Evolutionary conservation across 2,113 vertebrate species (phyloP), one percentile per base, ranked within the genome.

Genomic region (Tetraodon nigroviridis): DNA sequence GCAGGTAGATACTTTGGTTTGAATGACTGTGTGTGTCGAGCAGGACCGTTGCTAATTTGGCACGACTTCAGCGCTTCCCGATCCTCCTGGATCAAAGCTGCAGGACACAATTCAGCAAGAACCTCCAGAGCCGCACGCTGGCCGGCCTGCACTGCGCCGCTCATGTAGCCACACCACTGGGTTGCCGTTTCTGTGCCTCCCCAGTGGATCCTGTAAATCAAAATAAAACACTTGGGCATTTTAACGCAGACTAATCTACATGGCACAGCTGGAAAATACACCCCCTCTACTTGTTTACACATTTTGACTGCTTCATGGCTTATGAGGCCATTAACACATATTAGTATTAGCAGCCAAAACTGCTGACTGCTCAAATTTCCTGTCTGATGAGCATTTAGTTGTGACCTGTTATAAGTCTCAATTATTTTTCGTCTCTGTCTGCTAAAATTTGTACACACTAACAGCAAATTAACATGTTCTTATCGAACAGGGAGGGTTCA

Each of bases 141-240:
- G 16, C 90, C 90, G 0, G 89, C 57, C 69, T 92, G 88, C 46
- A 91, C 58, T 0, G 89, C 90, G 2, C 90, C 89, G 5, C 79
- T 84, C 81, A 92, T 84, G 71, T 90, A 91, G 1, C 89, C 89
- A 13, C 89, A 89, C 90, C 90, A 91, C 41, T 66, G 70, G 14
- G 87, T 90, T 32, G 89, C 89, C 1, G 89, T 92, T 63, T 91
- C 90, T 0, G 89, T 90, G 42, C 90, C 89, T 3, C 87, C 88
- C 89, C 89, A 92, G 24, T 87, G 75, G 53, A 91, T 86, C 83
- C 90, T 91, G 71, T 5, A 59, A 64, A 70, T 29, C 8, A 44
- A 50, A 18, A 51, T 42, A 51, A 48, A 57, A 22, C 18, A 8
- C 7, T 40, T 17, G 62, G 22, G 1, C 46, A 4, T 10, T 41